phyloP scores from a whole-genome alignment of 2,888 invertebrate species.

The Balanococcus diminutus region DNA sequence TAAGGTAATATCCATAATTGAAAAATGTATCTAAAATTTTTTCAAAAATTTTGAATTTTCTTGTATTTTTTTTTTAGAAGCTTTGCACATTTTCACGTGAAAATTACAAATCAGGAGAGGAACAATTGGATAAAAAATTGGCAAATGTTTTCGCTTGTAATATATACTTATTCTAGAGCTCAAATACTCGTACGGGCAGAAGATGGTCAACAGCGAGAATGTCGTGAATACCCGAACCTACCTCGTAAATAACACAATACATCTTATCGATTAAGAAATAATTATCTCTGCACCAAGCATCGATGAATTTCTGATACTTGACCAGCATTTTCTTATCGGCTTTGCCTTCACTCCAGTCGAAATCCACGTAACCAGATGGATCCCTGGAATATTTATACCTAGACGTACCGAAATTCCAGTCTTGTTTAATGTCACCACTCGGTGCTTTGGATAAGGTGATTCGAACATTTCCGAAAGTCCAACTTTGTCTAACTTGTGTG shows the following conservation, averaged over 20 bases:
- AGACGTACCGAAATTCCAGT: background rate
- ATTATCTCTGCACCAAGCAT: background rate
- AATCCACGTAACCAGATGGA: background rate
- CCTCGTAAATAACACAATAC: background rate
- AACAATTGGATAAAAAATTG: too few species aligned
- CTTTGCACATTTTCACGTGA: too few species aligned
- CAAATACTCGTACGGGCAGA: too few species aligned
- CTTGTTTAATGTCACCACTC: background rate
- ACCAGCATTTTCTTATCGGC: background rate
- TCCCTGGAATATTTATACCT: background rate
- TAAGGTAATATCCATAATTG: too few species aligned
- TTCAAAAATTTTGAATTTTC: too few species aligned
- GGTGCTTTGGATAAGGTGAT: background rate
- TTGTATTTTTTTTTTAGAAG: too few species aligned
- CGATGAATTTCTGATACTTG: background rate
- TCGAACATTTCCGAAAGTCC: background rate
- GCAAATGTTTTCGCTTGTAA: too few species aligned
- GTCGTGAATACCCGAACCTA: too few species aligned
- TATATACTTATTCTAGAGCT: too few species aligned
- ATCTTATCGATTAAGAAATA: background rate
- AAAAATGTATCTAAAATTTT: too few species aligned
- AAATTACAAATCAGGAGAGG: too few species aligned
- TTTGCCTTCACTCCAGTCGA: background rate
- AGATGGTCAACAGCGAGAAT: too few species aligned
- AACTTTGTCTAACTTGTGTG: background rate